These are phyloP conservation scores for Protodeltote pygarga DNA, from an alignment of 2,888 invertebrate genomes.

Conservation along the genomic window DNA sequence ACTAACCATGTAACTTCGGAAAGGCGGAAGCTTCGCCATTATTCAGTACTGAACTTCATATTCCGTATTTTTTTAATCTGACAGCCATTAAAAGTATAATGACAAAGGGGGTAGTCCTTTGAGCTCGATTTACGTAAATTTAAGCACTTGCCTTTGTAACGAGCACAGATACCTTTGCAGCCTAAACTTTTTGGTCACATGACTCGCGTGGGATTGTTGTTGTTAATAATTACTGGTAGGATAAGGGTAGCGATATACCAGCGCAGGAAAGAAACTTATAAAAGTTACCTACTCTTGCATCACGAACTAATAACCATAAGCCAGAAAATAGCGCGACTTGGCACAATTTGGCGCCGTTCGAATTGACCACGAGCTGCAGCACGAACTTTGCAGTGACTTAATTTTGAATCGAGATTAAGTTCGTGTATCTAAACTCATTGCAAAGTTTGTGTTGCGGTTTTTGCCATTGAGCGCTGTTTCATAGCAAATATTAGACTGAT, in stretches of 20 bases:
- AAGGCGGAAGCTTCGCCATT: slow-evolving; percentile 21
- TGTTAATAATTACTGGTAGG: slow-evolving; percentile 51
- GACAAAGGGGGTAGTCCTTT: slow-evolving; percentile 23
- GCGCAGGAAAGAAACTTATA: no score
- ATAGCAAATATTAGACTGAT: no score
- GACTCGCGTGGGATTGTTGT: slow-evolving; percentile 48
- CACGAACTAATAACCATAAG: no score
- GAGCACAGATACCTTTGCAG: slow-evolving; percentile 33
- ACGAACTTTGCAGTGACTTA: no score
- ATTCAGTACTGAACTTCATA: slow-evolving; percentile 32
- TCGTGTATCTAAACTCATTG: no score
- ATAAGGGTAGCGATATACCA: slow-evolving; percentile 3
- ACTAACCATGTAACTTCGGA: slow-evolving; percentile 29
- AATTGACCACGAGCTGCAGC: no score
- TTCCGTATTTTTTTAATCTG: slow-evolving; percentile 37
- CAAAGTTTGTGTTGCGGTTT: no score
- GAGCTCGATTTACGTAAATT: slow-evolving; percentile 50
- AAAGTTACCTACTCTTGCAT: no score
- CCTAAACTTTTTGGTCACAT: slow-evolving; percentile 55
- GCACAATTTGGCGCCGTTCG: no score
- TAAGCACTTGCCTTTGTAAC: slow-evolving; percentile 42
- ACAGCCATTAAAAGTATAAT: slow-evolving; percentile 39
- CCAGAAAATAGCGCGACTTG: no score
- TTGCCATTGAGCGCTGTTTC: no score
- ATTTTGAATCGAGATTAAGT: no score